A percentile compares a stretch with the other conserved stretches of the same genome.
Conservation (phyloP, 2,797 vertebrate genomes). For the Enteromius mattozi region DNA sequence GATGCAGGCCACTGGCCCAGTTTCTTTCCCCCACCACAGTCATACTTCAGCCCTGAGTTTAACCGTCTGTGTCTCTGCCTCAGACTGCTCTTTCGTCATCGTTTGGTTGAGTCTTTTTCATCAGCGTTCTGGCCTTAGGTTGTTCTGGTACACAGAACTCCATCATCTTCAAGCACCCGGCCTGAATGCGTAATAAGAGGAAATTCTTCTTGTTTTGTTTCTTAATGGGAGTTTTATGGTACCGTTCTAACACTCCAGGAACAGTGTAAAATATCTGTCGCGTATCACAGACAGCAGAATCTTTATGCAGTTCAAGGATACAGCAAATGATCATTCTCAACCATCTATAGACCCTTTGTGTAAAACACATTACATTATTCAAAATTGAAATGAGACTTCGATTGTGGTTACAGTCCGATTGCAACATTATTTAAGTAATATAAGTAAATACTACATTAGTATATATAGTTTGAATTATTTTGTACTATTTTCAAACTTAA, state of each 20-base stretch:
- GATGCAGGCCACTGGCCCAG: constrained; percentile 19
- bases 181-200: not conserved
- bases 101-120: constrained; percentile 17
- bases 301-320: not conserved
- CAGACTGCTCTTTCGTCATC: constrained; percentile 35
- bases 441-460: too few species aligned
- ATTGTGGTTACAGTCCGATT: too few species aligned
- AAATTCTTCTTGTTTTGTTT: constrained; percentile 7
- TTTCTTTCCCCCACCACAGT: not conserved
- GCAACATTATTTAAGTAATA: not conserved
- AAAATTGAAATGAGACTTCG: not conserved
- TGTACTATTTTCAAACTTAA: too few species aligned
- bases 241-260: not conserved
- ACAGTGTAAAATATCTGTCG: not conserved
- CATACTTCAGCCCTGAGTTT: constrained; percentile 24
- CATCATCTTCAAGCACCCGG: not conserved
- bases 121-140: not conserved
- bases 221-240: not conserved
- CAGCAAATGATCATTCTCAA: not conserved
- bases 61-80: not conserved
- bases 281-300: not conserved
- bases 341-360: not conserved
- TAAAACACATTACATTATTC: not conserved
- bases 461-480: too few species aligned
- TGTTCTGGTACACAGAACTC: constrained; percentile 22